phyloP scores from a whole-genome alignment of 2,888 invertebrate species.

The Microplitis deprimator region DNA sequence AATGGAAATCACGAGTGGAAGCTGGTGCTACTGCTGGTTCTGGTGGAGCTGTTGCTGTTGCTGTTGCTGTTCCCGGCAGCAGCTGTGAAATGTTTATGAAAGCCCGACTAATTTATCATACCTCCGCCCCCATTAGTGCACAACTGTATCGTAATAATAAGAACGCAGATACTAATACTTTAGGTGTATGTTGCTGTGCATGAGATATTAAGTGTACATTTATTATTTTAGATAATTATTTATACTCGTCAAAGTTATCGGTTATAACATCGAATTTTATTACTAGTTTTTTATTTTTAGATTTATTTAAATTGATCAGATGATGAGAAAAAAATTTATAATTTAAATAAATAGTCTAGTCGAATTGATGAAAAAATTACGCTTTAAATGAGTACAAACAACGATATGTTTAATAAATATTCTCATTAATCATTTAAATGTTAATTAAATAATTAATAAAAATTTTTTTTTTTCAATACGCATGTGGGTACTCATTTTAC shows the following conservation, averaged over 20 bases:
- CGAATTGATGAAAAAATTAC: too few species aligned
- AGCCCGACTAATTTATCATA: constrained; percentile 69
- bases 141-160: background rate
- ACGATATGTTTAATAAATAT: too few species aligned
- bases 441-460: too few species aligned
- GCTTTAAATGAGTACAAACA: too few species aligned
- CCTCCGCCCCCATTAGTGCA: constrained; percentile 37
- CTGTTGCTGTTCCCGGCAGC: constrained; percentile 60
- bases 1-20: constrained; percentile 36
- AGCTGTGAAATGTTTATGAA: constrained; percentile 71
- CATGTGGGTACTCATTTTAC: too few species aligned
- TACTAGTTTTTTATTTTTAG: too few species aligned
- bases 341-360: too few species aligned
- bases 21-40: constrained; percentile 35
- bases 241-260: background rate
- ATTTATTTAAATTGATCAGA: too few species aligned
- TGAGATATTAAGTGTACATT: background rate
- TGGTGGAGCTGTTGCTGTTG: constrained; percentile 42
- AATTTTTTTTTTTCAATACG: too few species aligned
- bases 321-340: too few species aligned
- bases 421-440: too few species aligned
- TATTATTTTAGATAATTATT: background rate
- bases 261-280: too few species aligned
- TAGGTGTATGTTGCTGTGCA: background rate
- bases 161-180: background rate